phyloP scores from a whole-genome alignment of 2,888 invertebrate genomes.

The Baccha elongata region DNA sequence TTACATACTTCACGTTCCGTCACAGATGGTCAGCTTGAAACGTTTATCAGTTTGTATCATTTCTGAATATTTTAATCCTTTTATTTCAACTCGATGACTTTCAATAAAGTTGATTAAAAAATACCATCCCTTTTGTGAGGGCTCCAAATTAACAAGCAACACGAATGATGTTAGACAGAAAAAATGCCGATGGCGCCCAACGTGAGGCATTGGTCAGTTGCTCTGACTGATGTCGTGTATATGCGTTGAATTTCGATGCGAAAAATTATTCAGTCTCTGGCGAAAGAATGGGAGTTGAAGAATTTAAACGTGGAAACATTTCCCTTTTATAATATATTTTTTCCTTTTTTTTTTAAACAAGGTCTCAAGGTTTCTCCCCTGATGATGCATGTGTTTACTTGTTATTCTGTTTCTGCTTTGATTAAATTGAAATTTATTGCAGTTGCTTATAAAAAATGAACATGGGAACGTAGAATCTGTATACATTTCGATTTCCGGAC shows the following conservation, averaged over 20 bases:
- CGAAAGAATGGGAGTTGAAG: conserved; percentile 16
- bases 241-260: conserved; percentile 65
- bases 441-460: conserved; percentile 51
- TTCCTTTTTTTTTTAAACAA: conserved; percentile 38
- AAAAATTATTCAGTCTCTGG: background rate
- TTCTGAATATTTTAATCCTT: conserved; percentile 70
- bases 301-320: conserved; percentile 38
- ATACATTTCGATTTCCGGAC: conserved; percentile 52
- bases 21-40: conserved; percentile 59
- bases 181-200: background rate
- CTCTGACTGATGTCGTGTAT: conserved; percentile 30
- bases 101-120: conserved; percentile 73
- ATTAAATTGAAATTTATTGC: conserved; percentile 71
- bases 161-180: conserved; percentile 17
- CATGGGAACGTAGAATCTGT: conserved; percentile 47
- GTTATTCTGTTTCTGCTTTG: conserved; percentile 52
- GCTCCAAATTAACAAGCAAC: conserved; percentile 23
- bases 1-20: conserved; percentile 27
- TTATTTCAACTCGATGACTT: conserved; percentile 73
- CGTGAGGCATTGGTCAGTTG: conserved; percentile 48
- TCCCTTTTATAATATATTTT: background rate
- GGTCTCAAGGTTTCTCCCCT: conserved; percentile 10
- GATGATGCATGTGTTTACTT: conserved; percentile 26
- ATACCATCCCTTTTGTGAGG: conserved; percentile 38
- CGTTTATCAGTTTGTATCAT: conserved; percentile 51